Evolutionary conservation across 1,140 invertebrate genomes (phyloP).

Genomic region (Pseudomyrmex cubaensis): DNA sequence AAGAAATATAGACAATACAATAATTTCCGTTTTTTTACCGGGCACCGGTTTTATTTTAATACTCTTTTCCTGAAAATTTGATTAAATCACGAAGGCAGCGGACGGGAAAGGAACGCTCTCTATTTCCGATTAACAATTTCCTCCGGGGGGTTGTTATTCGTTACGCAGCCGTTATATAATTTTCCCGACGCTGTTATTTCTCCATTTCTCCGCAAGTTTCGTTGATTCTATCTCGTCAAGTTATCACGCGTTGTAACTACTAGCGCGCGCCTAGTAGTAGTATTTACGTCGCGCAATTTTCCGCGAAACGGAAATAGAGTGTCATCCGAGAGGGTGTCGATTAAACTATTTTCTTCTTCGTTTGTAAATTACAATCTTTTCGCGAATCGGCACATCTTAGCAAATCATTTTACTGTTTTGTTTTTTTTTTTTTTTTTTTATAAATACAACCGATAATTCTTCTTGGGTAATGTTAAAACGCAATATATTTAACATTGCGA

Average conservation of each 20-base stretch:
- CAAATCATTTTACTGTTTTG: too few species aligned
- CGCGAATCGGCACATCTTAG: too few species aligned
- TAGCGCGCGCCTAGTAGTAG: too few species aligned
- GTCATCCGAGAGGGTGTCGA: background rate
- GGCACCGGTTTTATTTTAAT: too few species aligned
- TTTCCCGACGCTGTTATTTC: constrained; percentile 38
- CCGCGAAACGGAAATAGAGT: background rate
- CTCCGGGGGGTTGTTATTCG: background rate
- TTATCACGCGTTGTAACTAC: constrained; percentile 1
- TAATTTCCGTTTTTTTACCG: too few species aligned
- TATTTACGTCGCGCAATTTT: constrained; percentile 20
- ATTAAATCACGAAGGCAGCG: too few species aligned
- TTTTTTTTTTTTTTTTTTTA: too few species aligned
- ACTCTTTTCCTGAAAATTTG: too few species aligned
- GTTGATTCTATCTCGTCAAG: constrained; percentile 14
- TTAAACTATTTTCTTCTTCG: background rate
- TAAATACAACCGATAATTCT: too few species aligned
- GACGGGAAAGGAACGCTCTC: background rate
- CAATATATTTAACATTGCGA: too few species aligned
- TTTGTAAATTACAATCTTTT: background rate
- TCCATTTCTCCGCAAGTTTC: constrained; percentile 38
- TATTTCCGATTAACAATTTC: constrained; percentile 41
- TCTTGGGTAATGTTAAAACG: too few species aligned
- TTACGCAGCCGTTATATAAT: constrained; percentile 21
- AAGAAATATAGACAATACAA: too few species aligned